These are phyloP conservation scores for Nephrotoma guestfalica DNA, from an alignment of 2,888 invertebrate species.

Conservation along the genomic window DNA sequence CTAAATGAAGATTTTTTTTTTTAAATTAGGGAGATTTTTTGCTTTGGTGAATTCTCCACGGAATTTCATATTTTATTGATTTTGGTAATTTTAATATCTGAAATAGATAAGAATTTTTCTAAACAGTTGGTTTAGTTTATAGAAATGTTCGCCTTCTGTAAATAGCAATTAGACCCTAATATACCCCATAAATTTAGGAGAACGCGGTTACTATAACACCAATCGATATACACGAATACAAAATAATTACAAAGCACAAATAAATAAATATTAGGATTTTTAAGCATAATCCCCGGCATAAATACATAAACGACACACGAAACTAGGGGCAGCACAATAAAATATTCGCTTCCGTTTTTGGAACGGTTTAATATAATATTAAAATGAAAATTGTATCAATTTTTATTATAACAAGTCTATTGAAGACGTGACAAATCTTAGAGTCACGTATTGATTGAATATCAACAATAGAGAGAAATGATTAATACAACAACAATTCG, in stretches of 20 bases:
- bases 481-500: neutral
- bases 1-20: neutral
- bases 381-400: neutral
- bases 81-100: neutral
- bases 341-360: neutral
- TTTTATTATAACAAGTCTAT: neutral
- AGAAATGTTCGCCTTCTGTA: neutral
- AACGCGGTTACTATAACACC: neutral
- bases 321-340: neutral
- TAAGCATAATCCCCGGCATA: neutral
- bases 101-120: neutral
- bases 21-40: neutral
- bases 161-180: neutral
- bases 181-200: neutral
- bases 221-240: neutral
- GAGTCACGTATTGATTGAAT: neutral
- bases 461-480: neutral
- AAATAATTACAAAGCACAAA: neutral
- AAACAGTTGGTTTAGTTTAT: neutral
- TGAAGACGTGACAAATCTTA: neutral
- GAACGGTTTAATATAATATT: neutral
- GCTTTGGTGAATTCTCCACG: neutral
- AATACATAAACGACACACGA: neutral
- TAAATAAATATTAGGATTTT: neutral
- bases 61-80: neutral